Evolutionary conservation across 1,140 invertebrate species (phyloP).

Genomic region (Atta cephalotes): DNA sequence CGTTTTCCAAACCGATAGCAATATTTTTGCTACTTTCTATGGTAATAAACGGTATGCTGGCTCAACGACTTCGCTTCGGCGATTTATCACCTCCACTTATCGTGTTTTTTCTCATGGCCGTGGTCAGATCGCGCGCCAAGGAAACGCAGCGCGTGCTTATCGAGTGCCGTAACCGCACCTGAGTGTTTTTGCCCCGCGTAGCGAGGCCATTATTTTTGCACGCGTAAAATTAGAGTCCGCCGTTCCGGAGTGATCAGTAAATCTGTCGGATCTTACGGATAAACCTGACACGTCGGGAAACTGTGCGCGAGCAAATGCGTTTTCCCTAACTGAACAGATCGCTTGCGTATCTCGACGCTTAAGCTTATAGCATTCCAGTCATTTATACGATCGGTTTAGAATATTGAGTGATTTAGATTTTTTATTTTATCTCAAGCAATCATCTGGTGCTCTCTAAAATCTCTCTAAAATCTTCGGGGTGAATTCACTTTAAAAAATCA

Average conservation of each 20-base stretch:
- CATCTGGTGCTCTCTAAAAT: not conserved
- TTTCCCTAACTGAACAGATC: conserved; percentile 36
- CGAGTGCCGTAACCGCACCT: conserved; percentile 51
- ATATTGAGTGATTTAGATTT: conserved; percentile 1
- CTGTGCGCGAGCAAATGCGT: not conserved
- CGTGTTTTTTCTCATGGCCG: conserved; percentile 45
- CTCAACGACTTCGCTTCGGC: conserved; percentile 47
- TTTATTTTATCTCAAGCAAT: not conserved
- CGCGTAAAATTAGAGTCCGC: conserved; percentile 57
- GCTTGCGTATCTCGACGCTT: not conserved
- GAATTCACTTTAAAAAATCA: no score
- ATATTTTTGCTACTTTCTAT: conserved; percentile 46
- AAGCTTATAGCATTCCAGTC: conserved; percentile 9
- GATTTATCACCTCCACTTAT: conserved; percentile 49
- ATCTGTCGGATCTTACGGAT: conserved; percentile 49
- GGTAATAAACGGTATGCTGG: conserved; percentile 60
- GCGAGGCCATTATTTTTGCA: conserved; percentile 57
- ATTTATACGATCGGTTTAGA: not conserved
- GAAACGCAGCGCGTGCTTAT: conserved; percentile 55
- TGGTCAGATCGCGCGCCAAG: conserved; percentile 39
- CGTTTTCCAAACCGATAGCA: conserved; percentile 42
- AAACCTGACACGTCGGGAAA: conserved; percentile 52
- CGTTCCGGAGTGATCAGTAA: conserved; percentile 24
- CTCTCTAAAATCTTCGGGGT: no score
- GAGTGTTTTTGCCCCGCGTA: conserved; percentile 33